Base-by-base conservation (phyloP, 2,888 invertebrate genomes). In the Holacanthella duospinosa region DNA sequence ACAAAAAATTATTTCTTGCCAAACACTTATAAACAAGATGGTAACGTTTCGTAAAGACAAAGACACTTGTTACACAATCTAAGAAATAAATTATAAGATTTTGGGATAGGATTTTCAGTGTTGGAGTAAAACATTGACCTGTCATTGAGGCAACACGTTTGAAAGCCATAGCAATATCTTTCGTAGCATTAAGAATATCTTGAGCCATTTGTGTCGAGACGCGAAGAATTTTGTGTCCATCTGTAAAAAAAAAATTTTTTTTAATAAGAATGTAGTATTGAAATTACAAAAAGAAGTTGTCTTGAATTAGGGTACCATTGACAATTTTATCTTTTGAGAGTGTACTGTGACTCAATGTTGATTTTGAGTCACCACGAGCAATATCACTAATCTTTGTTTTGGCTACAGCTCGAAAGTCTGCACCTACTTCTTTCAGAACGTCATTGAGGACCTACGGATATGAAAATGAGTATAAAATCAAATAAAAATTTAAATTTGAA, bases 301-400 rank as follows among this genome's bases (percentile, higher is more conserved):
- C 16, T 36, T 6, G 36, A 12, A 53, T 53, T 26, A 6, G 25
- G 9, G 9, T 53, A 29, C 65, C 70, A 56, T 64, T 63, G 28
- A 66, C 62, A 27, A 62, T 56, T 29, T 61, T 67, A 27, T 64
- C 66, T 62, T 71, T 70, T 12, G 69, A 63, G 6, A 73, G 36
- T 16, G 73, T 73, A 58, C 73, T 73, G 28, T 71, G 68, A 9
- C 68, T 61, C 19, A 72, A 62, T 19, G 72, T 70, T 55, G 70
- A 63, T 58, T 72, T 73, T 1, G 73, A 72, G 26, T 73, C 73
- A 26, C 73, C 73, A 29, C 72, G 59, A 2, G 73, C 72, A 65
- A 73, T 73, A 55, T 73, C 73, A 66, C 73, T 72, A 21, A 73
- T 73, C 66, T 73, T 73, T 12, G 73, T 71, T 58, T 70, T 73